Percentiles rank a stretch among this genome's conserved stretches.
phyloP scores from a whole-genome alignment of 2,113 vertebrate genomes.

The Callocephalon fimbriatum region DNA sequence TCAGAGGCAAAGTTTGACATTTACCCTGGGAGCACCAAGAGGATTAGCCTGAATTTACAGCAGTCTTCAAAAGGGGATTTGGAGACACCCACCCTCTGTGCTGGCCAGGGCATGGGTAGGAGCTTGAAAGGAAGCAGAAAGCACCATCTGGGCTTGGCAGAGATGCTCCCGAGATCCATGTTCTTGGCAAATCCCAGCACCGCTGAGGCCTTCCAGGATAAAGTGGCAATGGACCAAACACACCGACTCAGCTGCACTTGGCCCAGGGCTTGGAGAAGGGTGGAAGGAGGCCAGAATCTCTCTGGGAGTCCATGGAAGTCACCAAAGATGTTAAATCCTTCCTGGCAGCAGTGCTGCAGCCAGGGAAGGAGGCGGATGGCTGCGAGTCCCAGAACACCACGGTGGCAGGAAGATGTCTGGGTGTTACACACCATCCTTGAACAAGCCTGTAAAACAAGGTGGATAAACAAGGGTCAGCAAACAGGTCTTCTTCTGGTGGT shows the following conservation, averaged over 20 bases:
- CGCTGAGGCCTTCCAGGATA: constrained; percentile 14
- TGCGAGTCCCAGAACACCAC: accelerated
- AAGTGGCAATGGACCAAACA: not conserved
- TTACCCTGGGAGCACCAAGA: not conserved
- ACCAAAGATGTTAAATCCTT: not conserved
- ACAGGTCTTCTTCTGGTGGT: not conserved
- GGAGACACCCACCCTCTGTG: not conserved
- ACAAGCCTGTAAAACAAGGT: not conserved
- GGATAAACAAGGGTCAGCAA: not conserved
- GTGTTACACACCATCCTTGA: accelerated
- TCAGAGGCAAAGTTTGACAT: not conserved
- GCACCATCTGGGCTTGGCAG: constrained; percentile 53
- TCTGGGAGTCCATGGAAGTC: not conserved
- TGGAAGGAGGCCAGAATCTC: not conserved
- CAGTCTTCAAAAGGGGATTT: not conserved
- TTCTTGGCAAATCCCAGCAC: constrained; percentile 34
- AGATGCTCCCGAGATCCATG: not conserved
- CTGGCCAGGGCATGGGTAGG: not conserved
- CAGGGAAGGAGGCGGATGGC: not conserved
- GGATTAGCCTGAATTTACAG: not conserved
- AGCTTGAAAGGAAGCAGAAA: constrained; percentile 1
- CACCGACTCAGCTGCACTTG: not conserved
- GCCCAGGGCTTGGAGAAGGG: not conserved
- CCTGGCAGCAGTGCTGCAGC: not conserved
- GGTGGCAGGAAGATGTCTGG: not conserved